Conservation (phyloP, 2,888 invertebrate genomes). For the Nebria brevicollis region DNA sequence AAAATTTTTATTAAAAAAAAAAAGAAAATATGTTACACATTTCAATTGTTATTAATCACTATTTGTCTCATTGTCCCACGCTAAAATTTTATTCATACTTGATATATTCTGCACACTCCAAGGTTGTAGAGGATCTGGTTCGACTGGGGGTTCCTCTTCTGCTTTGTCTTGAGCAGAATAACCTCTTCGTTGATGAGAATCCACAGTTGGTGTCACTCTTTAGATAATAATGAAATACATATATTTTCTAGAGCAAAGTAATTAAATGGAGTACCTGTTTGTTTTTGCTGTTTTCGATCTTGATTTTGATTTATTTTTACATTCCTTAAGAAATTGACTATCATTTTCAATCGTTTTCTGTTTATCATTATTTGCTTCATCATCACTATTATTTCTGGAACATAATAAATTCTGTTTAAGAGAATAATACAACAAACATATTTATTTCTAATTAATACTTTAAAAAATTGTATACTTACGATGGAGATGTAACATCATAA, state of each 20-base stretch:
- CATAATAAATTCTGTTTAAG: not conserved
- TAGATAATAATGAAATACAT: not conserved
- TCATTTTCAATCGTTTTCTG: not conserved
- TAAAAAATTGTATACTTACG: not conserved
- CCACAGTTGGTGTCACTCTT: constrained; percentile 64
- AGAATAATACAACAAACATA: no score
- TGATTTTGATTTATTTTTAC: constrained; percentile 39
- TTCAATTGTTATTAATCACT: constrained; percentile 59
- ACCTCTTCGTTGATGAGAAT: constrained; percentile 59
- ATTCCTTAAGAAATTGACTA: constrained; percentile 28
- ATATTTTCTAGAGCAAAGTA: no score
- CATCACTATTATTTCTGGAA: not conserved
- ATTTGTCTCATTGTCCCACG: constrained; percentile 69
- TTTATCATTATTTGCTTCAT: constrained; percentile 2
- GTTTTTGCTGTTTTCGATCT: constrained; percentile 59
- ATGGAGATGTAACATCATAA: constrained; percentile 49
- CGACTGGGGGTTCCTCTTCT: constrained; percentile 60
- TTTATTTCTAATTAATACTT: no score
- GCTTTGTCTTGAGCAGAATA: constrained; percentile 59
- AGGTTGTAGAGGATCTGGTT: constrained; percentile 75
- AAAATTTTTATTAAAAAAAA: constrained; percentile 8
- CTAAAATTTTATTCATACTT: constrained; percentile 77
- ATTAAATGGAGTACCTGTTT: constrained; percentile 55
- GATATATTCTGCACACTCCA: constrained; percentile 78
- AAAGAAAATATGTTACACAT: constrained; percentile 6